A percentile compares a stretch with the other conserved stretches of the same genome.
phyloP scores from a whole-genome alignment of 2,888 invertebrate genomes.

The Drosophila tripunctata region DNA sequence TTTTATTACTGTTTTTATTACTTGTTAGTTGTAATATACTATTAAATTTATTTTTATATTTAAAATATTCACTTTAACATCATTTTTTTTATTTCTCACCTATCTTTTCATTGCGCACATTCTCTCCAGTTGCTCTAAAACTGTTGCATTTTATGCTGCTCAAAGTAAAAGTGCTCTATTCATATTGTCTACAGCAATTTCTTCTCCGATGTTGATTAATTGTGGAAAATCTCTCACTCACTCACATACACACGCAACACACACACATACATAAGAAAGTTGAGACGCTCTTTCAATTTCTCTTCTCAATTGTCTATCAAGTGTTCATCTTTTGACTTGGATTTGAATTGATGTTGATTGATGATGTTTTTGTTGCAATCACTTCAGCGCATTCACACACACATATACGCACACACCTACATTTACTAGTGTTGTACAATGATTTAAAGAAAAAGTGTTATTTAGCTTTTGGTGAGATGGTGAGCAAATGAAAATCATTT shows the following conservation, averaged over 20 bases:
- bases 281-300: conserved; percentile 44
- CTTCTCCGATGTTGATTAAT: conserved; percentile 49
- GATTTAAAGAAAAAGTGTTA: conserved; percentile 10
- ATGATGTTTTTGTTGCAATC: conserved; percentile 38
- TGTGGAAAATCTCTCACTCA: conserved; percentile 12
- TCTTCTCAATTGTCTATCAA: conserved; percentile 44
- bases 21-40: too few relatives aligned
- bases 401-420: conserved; percentile 3
- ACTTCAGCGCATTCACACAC: conserved; percentile 9
- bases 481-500: conserved; percentile 71
- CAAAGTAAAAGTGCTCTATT: neutral
- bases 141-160: neutral
- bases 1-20: neutral
- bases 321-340: conserved; percentile 58
- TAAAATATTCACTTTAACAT: neutral
- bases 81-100: too few relatives aligned
- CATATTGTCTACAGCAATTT: conserved; percentile 22
- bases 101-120: neutral
- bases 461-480: conserved; percentile 24
- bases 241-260: neutral
- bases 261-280: neutral
- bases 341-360: conserved; percentile 74
- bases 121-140: neutral
- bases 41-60: neutral
- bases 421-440: neutral